Base-by-base conservation (phyloP, 2,113 vertebrate genomes). In the Oncorhynchus kisutch region DNA sequence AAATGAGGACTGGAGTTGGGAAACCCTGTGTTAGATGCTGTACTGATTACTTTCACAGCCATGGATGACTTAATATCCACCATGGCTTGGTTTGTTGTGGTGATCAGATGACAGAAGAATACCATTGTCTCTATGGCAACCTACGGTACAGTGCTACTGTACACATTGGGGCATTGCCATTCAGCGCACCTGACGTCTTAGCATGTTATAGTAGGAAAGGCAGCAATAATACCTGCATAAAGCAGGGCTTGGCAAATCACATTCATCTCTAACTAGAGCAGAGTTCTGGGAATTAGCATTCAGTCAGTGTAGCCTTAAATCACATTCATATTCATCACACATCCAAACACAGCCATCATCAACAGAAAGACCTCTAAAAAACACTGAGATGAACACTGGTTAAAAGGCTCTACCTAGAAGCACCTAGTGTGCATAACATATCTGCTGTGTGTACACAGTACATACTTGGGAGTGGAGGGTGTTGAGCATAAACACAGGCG, bases 401-500 rank as follows among this genome's bases (percentile, higher is more conserved):
- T 60, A 20, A 73, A 73, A 59, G 3, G 39, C 9, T 45, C 39
- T 45, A 45, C 9, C 9, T 45, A 45, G 39, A 45, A 11, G 39
- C 39, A 45, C 39, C 39, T 45, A 45, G 39, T 45, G 9, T 45
- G 39, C 2, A 65, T 14, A 51, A 67, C 24, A 67, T 18, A 65
- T 34, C 62, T 25, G 66, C 6, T 48, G 64, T 70, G 51, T 16
- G n/a, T 22, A 22, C 59, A 45, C 69, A 48, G 70, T 72, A 87
- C 86, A 69, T 88, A 94, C 93, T 94, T 92, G 91, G 89, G 73
- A 93, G 77, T 76, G 86, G 80, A 16, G 91, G 87, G 75, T 88
- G 90, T 81, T 93, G 91, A 64, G 88, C 91, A 68, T 93, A 93
- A 81, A 92, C 79, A 20, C 5, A 86, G 73, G 88, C 96, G 93